Evolutionary conservation across 2,113 vertebrate species (phyloP), one percentile per base, ranked within the genome.

Genomic region (Pterocles burchelli): DNA sequence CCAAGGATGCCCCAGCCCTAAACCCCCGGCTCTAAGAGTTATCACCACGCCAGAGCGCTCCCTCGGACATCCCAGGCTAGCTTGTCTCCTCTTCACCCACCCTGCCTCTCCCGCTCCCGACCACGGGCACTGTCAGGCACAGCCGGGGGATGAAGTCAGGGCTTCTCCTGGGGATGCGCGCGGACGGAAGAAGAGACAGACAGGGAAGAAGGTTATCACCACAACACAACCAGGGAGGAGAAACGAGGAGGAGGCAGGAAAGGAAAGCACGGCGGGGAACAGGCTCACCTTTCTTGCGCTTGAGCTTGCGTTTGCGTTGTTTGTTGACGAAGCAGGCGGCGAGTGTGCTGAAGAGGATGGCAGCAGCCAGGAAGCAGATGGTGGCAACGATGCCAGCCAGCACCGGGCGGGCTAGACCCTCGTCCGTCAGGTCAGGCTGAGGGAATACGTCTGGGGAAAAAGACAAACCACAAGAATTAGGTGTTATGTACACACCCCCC

Each of bases 291-390:
- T 99, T 99, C 97, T 99, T 99, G 92, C 99, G 99, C 93, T 99
- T 99, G 95, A 99, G 98, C 96, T 99, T 99, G 95, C 99, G 99
- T 67, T 99, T 99, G 92, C 99, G 99, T 97, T 99, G 99, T 97
- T 99, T 99, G 97, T 99, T 99, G 97, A 99, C 99, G 72, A 99
- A 99, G 98, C 99, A 99, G 94, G 99, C 99, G 8, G 99, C 99
- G 57, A 99, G 98, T 24, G 99, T 99, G 98, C 99, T 99, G 97
- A 99, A 99, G 82, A 99, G 98, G 95, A 99, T 98, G 62, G 99
- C 99, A 6, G 99, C 99, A 54, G 99, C 99, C 98, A 99, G 97
- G 96, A 99, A 99, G 96, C 99, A 99, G 96, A 99, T 99, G 93
- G 99, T 99, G 73, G 99, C 99, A 85, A 99, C 99, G 6, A 99